These are phyloP conservation scores for Halocaridina rubra DNA, from an alignment of 2,888 invertebrate species.

Conservation along the genomic window DNA sequence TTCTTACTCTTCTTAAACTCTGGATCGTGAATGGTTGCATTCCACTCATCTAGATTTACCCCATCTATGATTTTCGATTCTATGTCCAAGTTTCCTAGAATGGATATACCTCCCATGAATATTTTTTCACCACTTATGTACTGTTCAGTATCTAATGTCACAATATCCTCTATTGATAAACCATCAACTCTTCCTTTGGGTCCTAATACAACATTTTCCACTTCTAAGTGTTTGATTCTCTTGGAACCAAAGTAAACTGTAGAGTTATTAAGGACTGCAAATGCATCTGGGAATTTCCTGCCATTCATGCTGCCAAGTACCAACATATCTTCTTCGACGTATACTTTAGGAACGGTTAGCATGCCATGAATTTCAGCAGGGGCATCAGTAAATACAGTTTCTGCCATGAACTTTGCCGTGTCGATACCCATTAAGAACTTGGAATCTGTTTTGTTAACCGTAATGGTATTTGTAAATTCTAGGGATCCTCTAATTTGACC, in stretches of 20 bases:
- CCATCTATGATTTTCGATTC: conserved; percentile 30
- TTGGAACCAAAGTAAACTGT: conserved; percentile 13
- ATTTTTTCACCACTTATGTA: conserved; percentile 17
- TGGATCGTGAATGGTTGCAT: not conserved
- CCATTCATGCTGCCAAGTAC: conserved; percentile 23
- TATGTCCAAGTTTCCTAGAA: conserved; percentile 28
- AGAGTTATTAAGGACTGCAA: not conserved
- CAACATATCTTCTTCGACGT: not conserved
- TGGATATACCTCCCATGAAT: not conserved
- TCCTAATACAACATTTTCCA: not conserved
- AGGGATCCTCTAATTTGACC: conserved; percentile 18
- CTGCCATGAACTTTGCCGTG: conserved; percentile 5
- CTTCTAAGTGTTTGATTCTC: not conserved
- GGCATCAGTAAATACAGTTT: conserved; percentile 26
- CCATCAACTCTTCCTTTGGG: conserved; percentile 1
- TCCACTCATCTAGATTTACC: conserved; percentile 9
- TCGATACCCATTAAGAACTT: conserved; percentile 19
- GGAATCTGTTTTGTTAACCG: not conserved
- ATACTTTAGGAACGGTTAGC: not conserved
- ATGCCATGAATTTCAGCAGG: not conserved
- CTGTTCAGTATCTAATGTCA: conserved; percentile 35
- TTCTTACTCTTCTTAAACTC: not conserved
- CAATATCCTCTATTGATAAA: not conserved
- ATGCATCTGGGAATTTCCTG: conserved; percentile 25
- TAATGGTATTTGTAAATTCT: not conserved